These are phyloP conservation scores for Sprattus sprattus DNA, from an alignment of 2,113 vertebrate genomes.

Conservation along the genomic window DNA sequence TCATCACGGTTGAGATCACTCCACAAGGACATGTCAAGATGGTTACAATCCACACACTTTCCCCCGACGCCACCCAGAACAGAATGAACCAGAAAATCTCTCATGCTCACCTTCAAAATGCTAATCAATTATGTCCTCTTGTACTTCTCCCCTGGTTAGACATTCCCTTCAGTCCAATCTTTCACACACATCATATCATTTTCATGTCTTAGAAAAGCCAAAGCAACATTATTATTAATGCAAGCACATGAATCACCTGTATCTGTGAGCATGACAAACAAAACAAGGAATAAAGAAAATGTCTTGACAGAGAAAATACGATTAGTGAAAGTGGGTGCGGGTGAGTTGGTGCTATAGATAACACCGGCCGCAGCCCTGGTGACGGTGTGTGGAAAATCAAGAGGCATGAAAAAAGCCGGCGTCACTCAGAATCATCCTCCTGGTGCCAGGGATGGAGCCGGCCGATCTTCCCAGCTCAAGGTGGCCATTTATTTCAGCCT, in stretches of 20 bases:
- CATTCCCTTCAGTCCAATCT: not conserved
- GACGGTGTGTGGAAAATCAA: slow-evolving; percentile 38
- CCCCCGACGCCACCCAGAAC: slow-evolving; percentile 5
- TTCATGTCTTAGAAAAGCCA: not conserved
- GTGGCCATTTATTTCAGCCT: slow-evolving; percentile 39
- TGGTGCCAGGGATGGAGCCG: slow-evolving; percentile 33
- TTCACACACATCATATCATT: slow-evolving; percentile 2
- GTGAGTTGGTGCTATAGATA: not conserved
- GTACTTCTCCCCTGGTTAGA: slow-evolving; percentile 44
- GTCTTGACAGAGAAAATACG: not conserved
- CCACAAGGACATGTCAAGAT: slow-evolving; percentile 75
- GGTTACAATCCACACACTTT: slow-evolving; percentile 55
- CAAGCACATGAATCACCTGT: not conserved
- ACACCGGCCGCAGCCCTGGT: not conserved
- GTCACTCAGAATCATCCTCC: slow-evolving; percentile 47
- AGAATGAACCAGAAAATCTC: slow-evolving; percentile 63
- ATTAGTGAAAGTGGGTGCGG: not conserved
- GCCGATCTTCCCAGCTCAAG: slow-evolving; percentile 40
- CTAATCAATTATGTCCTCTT: slow-evolving; percentile 59
- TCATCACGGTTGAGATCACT: slow-evolving; percentile 78
- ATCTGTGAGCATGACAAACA: not conserved
- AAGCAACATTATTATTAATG: not conserved
- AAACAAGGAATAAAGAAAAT: not conserved
- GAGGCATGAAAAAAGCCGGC: slow-evolving; percentile 44
- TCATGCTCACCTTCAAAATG: slow-evolving; percentile 72